Evolutionary conservation across 2,797 vertebrate genomes (phyloP).

Genomic region (Pangasius krempfi): DNA sequence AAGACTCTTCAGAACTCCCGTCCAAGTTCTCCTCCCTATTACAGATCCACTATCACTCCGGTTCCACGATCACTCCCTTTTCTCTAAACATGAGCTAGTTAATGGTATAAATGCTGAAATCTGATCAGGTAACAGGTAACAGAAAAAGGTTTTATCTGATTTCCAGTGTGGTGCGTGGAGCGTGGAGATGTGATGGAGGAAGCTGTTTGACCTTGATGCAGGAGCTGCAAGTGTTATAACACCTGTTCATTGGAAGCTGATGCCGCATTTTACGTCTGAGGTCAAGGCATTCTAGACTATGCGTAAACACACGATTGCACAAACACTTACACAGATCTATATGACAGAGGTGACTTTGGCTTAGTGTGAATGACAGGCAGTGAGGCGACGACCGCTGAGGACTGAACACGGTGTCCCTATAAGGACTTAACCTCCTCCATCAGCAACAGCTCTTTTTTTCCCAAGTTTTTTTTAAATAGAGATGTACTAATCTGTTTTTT

Average conservation of each 20-base stretch:
- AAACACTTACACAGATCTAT: conserved; percentile 26
- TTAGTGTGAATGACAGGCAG: conserved; percentile 15
- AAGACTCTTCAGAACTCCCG: neutral
- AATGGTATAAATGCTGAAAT: neutral
- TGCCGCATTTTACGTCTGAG: conserved; percentile 6
- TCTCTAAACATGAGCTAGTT: neutral
- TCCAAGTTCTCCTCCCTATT: neutral
- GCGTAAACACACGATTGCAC: conserved; percentile 18
- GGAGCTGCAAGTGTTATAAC: neutral
- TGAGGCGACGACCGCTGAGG: neutral
- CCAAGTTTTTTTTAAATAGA: neutral
- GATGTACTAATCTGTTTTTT: neutral
- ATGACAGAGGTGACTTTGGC: conserved; percentile 35
- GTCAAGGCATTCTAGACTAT: conserved; percentile 35
- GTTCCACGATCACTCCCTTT: neutral
- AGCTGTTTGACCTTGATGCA: conserved; percentile 35
- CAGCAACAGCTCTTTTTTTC: neutral
- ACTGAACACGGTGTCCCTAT: conserved; percentile 16
- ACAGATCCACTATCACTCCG: neutral
- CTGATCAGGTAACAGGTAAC: neutral
- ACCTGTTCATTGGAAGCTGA: conserved; percentile 26
- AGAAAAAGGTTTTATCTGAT: neutral
- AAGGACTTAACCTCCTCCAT: neutral
- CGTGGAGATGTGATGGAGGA: neutral
- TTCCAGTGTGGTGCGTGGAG: neutral